Conservation (phyloP, 1,140 invertebrate species). For the Brachionus paranguensis region DNA sequence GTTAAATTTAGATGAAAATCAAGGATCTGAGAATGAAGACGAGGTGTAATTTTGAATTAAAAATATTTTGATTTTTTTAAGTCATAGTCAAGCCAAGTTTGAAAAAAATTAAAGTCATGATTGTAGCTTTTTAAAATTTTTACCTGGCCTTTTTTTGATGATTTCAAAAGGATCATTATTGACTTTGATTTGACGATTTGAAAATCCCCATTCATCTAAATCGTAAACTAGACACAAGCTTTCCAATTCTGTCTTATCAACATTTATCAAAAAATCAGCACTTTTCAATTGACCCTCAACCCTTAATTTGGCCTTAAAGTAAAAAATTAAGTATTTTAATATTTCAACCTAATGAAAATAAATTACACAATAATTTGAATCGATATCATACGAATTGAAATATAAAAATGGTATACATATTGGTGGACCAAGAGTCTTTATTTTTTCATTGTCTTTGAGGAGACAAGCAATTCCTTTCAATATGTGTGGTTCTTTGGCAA, state of each 20-base stretch:
- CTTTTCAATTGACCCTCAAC: neutral
- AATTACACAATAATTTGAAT: neutral
- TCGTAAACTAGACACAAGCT: neutral
- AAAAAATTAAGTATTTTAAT: neutral
- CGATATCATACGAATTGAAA: slow-evolving; percentile 1
- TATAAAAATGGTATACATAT: slow-evolving; percentile 4
- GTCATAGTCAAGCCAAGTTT: no score
- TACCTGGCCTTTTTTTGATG: neutral
- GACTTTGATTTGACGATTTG: neutral
- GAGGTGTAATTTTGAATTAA: no score
- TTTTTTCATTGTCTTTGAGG: neutral
- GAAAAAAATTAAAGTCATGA: no score
- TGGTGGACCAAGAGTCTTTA: neutral
- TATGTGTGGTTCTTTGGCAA: neutral
- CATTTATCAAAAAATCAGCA: neutral
- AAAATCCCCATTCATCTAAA: neutral
- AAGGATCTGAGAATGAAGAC: no score
- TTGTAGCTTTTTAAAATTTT: neutral
- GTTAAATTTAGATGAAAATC: no score
- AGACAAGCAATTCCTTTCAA: neutral
- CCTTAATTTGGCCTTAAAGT: neutral
- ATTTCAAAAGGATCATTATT: neutral
- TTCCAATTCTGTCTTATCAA: neutral
- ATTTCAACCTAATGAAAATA: neutral
- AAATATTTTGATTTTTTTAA: no score